Base-by-base conservation (phyloP, 92 coral and sea anemone genomes). In the Paramuricea clavata region DNA sequence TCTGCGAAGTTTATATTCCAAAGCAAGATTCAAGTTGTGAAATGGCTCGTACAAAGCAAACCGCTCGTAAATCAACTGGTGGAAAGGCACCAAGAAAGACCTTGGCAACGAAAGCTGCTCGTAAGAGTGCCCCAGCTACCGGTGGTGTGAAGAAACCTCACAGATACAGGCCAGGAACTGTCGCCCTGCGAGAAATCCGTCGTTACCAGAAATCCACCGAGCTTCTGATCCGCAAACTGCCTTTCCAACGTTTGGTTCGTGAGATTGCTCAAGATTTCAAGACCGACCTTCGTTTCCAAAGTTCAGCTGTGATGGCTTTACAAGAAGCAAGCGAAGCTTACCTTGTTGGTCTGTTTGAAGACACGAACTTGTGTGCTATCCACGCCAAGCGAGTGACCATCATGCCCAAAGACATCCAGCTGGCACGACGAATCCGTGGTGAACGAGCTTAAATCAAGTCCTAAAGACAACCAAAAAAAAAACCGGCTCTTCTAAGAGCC, bases 151-250 rank as follows among this genome's bases (percentile, higher is more conserved):
- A 95, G 88, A 95, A 95, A 83, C 98, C 98, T 72, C 98, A 93
- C 87, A 97, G 98, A 87, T 95, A 95, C 90, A 94, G 98, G 90
- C 98, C 98, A 41, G 98, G 98, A 69, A 95, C 97, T 83, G 98
- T 93, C 68, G 98, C 98, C 71, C 97, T 95, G 79, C 97, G 98
- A 85, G 98, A 95, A 92, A 95, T 94, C 93, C 96, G 98, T 75
- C 95, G 98, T 33, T 95, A 95, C 91, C 97, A 94, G 92, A 94
- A 95, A 76, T 94, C 98, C 36, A 95, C 97, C 74, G 97, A 95
- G 88, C 91, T 95, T 86, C 85, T 95, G 91, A 95, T 95, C 88
- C 98, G 97, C 88, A 95, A 95, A 89, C 92, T 95, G 81, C 98
- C 98, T 70, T 95, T 95, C 92, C 98, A 93, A 76, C 98, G 98